Evolutionary conservation across 2,888 invertebrate species (phyloP).

Genomic region (Netelia melanura): DNA sequence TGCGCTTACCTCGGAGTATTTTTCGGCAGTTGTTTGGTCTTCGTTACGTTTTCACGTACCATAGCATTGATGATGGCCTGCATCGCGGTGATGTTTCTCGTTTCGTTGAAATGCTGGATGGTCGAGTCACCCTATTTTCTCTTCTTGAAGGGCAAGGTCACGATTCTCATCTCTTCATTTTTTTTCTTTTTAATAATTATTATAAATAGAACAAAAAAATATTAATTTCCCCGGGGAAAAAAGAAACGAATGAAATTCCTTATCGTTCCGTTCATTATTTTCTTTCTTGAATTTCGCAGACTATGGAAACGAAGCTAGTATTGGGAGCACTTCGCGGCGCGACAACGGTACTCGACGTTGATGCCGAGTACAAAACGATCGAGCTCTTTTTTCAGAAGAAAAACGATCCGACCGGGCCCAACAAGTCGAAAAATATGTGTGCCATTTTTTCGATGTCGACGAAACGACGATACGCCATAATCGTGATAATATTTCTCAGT

Average conservation of each 20-base stretch:
- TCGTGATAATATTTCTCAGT: slow-evolving; percentile 65
- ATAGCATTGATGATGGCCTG: slow-evolving; percentile 59
- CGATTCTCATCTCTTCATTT: background rate
- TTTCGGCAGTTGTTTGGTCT: slow-evolving; percentile 58
- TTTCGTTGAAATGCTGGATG: slow-evolving; percentile 68
- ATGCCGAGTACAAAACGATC: slow-evolving; percentile 70
- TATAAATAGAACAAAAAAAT: too few species aligned
- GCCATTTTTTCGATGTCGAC: slow-evolving; percentile 8
- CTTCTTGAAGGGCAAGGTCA: slow-evolving; percentile 72
- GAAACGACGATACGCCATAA: slow-evolving; percentile 20
- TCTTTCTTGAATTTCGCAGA: slow-evolving; percentile 59
- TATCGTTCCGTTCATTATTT: background rate
- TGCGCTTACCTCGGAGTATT: slow-evolving; percentile 71
- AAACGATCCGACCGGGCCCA: background rate
- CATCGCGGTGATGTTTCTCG: slow-evolving; percentile 65
- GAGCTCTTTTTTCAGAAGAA: slow-evolving; percentile 65
- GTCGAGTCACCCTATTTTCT: slow-evolving; percentile 74
- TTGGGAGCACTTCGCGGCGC: slow-evolving; percentile 69
- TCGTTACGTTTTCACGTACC: slow-evolving; percentile 53
- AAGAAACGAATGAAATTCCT: background rate
- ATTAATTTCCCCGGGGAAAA: too few species aligned
- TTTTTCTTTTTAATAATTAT: too few species aligned
- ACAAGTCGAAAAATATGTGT: background rate
- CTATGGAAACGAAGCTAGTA: slow-evolving; percentile 70
- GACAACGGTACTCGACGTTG: slow-evolving; percentile 67